These are phyloP conservation scores for Ceratina calcarata DNA, from an alignment of 1,140 invertebrate species.

Conservation along the genomic window DNA sequence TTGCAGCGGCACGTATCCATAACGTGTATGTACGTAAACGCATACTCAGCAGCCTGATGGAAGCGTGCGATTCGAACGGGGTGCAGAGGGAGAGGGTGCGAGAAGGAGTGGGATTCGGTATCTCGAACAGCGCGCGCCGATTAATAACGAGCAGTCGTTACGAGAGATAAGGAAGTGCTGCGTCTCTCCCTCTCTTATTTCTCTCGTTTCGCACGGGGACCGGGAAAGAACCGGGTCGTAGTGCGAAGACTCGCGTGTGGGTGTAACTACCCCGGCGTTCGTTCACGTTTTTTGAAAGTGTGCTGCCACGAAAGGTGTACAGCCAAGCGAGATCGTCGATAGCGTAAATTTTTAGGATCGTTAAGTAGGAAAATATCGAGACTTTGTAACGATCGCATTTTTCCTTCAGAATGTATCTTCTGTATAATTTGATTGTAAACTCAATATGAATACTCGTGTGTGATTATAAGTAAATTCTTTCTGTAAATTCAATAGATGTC, in stretches of 20 bases:
- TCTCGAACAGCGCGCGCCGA: conserved; percentile 65
- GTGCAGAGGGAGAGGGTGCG: conserved; percentile 4
- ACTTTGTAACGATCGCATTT: too few species aligned
- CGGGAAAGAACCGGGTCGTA: conserved; percentile 44
- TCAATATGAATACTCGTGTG: too few species aligned
- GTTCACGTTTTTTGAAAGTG: neutral
- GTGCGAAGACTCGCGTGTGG: conserved; percentile 20
- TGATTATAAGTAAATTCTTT: too few species aligned
- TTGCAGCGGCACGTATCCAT: conserved; percentile 10
- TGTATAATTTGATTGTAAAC: too few species aligned
- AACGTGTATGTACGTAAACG: neutral
- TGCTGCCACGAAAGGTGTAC: neutral
- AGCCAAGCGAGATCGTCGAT: conserved; percentile 27
- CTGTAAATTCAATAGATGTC: too few species aligned
- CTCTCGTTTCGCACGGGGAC: conserved; percentile 53
- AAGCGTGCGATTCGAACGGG: conserved; percentile 8
- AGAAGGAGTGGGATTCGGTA: conserved; percentile 31
- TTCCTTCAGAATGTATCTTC: neutral
- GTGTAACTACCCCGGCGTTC: conserved; percentile 17
- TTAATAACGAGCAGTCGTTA: conserved; percentile 78
- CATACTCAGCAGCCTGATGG: conserved; percentile 4
- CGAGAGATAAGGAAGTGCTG: conserved; percentile 70
- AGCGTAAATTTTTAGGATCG: conserved; percentile 48
- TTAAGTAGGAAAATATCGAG: conserved; percentile 24
- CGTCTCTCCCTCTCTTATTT: conserved; percentile 66